phyloP scores from a whole-genome alignment of 2,888 invertebrate genomes.

The Anoplius nigerrimus region DNA sequence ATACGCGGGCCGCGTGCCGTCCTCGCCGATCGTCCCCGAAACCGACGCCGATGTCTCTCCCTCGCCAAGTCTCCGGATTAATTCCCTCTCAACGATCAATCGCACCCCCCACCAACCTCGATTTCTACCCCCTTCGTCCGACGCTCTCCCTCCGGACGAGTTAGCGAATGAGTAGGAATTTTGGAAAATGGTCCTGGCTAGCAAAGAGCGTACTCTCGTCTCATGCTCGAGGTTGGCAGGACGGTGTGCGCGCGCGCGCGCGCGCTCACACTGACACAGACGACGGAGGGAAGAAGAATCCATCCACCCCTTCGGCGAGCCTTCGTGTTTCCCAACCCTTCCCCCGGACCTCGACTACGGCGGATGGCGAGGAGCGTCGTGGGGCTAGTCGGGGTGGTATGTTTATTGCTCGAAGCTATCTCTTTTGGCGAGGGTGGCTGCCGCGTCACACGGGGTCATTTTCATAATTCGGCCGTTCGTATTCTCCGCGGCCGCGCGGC shows the following conservation, averaged over 20 bases:
- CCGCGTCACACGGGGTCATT: constrained; percentile 77
- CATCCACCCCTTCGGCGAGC: constrained; percentile 34
- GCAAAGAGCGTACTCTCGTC: not conserved
- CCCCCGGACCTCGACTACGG: constrained; percentile 14
- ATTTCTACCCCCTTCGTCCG: too few species aligned
- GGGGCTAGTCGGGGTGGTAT: constrained; percentile 62
- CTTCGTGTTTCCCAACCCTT: constrained; percentile 36
- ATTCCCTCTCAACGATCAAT: too few species aligned
- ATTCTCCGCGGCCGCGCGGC: constrained; percentile 77
- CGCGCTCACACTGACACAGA: constrained; percentile 14
- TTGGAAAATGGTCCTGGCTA: too few species aligned
- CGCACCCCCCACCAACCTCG: too few species aligned
- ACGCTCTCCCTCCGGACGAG: too few species aligned
- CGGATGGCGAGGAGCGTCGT: constrained; percentile 32
- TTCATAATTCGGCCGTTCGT: constrained; percentile 81
- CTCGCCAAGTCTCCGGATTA: too few species aligned
- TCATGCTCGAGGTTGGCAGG: not conserved
- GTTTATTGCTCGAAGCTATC: constrained; percentile 75
- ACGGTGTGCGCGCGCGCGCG: not conserved
- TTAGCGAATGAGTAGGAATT: too few species aligned
- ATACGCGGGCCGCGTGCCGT: too few species aligned
- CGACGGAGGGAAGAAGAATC: constrained; percentile 14
- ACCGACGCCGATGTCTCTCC: too few species aligned
- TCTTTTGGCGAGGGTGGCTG: constrained; percentile 71
- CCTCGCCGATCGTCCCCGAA: too few species aligned